A percentile compares a stretch with the other conserved stretches of the same genome.
phyloP scores from a whole-genome alignment of 2,888 invertebrate species.

The Andrena bicolor region DNA sequence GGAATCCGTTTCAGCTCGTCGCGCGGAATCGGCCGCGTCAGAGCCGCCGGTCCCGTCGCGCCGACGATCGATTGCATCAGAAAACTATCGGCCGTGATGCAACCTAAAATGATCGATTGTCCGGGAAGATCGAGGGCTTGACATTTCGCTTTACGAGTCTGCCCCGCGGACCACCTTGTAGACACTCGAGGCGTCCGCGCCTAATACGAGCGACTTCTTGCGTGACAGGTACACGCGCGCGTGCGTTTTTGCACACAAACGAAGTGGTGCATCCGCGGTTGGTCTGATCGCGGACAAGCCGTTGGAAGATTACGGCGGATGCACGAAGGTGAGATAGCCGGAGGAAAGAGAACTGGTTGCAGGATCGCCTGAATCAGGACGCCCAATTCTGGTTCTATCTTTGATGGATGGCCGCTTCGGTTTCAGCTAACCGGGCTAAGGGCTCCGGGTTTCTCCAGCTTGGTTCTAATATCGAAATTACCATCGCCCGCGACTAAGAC shows the following conservation, averaged over 20 bases:
- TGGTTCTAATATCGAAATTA: constrained; percentile 11
- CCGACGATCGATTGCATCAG: constrained; percentile 54
- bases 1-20: constrained; percentile 34
- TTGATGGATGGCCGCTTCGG: neutral
- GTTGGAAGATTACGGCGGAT: neutral
- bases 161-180: constrained; percentile 64
- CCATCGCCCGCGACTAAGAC: neutral
- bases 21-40: constrained; percentile 53
- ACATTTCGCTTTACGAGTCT: constrained; percentile 61
- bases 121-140: constrained; percentile 64
- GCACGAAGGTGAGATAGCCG: constrained; percentile 4
- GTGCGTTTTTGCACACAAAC: constrained; percentile 33
- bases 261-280: neutral
- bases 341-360: constrained; percentile 37
- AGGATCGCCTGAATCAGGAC: constrained; percentile 23
- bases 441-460: neutral
- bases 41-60: constrained; percentile 9
- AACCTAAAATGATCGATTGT: constrained; percentile 68
- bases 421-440: neutral
- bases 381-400: neutral
- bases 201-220: constrained; percentile 51
- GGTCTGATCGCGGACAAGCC: neutral
- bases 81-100: constrained; percentile 47
- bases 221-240: constrained; percentile 18
- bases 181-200: constrained; percentile 60